A percentile compares a stretch with the other conserved stretches of the same genome.
phyloP scores from a whole-genome alignment of 2,888 invertebrate species.

The Drosophila merina region DNA sequence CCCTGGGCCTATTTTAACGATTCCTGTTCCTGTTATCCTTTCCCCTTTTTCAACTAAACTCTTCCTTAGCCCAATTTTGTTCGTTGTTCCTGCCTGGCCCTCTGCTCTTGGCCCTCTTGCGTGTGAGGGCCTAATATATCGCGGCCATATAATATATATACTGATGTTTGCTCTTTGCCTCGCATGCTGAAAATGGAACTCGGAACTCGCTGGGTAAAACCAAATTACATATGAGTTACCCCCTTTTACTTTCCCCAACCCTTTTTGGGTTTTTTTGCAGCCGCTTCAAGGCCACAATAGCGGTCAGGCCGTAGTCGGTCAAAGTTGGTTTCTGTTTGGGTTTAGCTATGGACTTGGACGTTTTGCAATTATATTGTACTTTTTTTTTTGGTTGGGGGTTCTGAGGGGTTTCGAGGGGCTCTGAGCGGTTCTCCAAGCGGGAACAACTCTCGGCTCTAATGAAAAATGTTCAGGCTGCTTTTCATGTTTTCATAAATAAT shows the following conservation, averaged over 20 bases:
- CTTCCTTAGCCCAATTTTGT: constrained; percentile 20
- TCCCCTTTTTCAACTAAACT: constrained; percentile 6
- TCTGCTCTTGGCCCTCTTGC: constrained; percentile 52
- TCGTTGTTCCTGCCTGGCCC: constrained; percentile 12
- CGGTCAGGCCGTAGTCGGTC: constrained; percentile 55
- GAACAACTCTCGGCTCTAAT: constrained; percentile 61
- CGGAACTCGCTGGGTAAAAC: constrained; percentile 53
- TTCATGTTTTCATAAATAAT: constrained; percentile 76
- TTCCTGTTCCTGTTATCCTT: constrained; percentile 23
- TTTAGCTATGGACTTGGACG: constrained; percentile 40
- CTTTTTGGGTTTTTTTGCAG: constrained; percentile 16
- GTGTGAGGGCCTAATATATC: constrained; percentile 68
- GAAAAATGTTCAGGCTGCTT: constrained; percentile 60
- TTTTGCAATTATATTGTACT: constrained; percentile 71
- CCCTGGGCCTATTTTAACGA: constrained; percentile 34
- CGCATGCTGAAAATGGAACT: constrained; percentile 68
- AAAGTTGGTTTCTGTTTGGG: constrained; percentile 53
- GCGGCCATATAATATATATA: constrained; percentile 52
- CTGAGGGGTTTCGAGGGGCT: too few relatives aligned
- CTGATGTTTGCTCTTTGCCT: constrained; percentile 50
- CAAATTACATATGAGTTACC: constrained; percentile 64
- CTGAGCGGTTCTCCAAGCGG: constrained; percentile 11
- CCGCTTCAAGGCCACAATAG: constrained; percentile 63
- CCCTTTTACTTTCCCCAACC: not conserved
- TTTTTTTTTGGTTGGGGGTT: constrained; percentile 22